Base-by-base conservation (phyloP, 2,113 vertebrate species). In the Gila orcuttii region DNA sequence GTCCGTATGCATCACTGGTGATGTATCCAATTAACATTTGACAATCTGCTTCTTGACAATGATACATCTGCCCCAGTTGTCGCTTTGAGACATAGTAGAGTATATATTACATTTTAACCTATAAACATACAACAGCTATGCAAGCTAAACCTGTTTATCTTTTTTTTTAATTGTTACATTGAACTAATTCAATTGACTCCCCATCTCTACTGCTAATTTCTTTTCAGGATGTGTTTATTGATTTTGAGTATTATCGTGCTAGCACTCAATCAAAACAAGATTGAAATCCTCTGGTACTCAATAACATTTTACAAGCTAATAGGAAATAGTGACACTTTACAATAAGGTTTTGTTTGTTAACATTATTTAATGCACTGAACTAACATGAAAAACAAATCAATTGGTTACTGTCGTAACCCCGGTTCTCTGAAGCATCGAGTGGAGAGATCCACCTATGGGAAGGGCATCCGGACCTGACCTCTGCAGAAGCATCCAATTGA, bases 221-320 rank as follows among this genome's bases (percentile, higher is more conserved):
- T 59, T 59, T 36, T 78, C 76, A 78, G 52, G 5, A 78, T 57
- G 9, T 59, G 28, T 79, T 39, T 79, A 59, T 59, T 39, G 31
- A 55, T 52, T 69, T 45, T 12, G 10, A n/a, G 3, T n/a, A 42
- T 12, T 73, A 69, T 9, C 60, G 2, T 52, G 75, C 50, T 33
- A 36, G 31, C 52, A 59, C 52, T 59, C 19, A 59, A 79, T 59
- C 36, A 57, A 78, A 57, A 77, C 8, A 52, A 78, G 17, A 0
- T 45, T 4, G 11, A 77, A 55, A 77, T 77, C 50, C 19, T 57
- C 3, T 52, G 15, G n/a, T 25, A 50, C 31, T 69, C 15, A 62
- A 62, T 21, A 71, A 2, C 21, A 42, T 39, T n/a, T 36, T 36
- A 69, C 31, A 69, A 21, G 68, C 8, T 10, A 71, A 3, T 4